These are phyloP conservation scores for Nerophis ophidion DNA, from an alignment of 2,113 vertebrate genomes.

Conservation along the genomic window DNA sequence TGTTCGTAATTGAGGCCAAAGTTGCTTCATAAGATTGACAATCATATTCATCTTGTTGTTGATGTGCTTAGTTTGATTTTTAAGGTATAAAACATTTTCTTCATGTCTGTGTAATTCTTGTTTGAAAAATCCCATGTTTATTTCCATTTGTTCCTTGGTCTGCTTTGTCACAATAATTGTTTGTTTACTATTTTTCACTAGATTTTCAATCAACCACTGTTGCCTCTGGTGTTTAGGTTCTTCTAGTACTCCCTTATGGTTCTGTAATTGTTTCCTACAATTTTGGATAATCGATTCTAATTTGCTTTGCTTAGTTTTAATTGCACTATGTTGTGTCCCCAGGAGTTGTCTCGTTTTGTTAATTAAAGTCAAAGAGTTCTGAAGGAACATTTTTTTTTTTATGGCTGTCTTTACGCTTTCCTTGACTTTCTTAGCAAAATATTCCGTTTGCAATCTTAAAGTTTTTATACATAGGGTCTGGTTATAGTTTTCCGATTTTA, in stretches of 20 bases:
- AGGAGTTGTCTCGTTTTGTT: not conserved
- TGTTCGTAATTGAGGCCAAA: not conserved
- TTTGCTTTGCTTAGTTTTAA: not conserved
- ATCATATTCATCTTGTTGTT: not conserved
- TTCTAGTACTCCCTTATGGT: not conserved
- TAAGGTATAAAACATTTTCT: not conserved
- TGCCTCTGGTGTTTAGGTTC: not conserved
- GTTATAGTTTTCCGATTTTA: constrained; percentile 1
- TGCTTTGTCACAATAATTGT: not conserved
- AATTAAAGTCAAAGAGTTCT: not conserved
- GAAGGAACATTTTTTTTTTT: not conserved
- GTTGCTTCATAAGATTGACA: not conserved
- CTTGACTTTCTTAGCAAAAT: not conserved
- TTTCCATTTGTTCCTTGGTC: not conserved
- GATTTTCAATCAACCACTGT: not conserved
- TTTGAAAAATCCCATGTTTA: not conserved
- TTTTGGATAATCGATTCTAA: not conserved
- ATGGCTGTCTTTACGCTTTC: not conserved
- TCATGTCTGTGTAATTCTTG: not conserved
- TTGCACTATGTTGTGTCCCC: not conserved
- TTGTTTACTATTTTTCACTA: not conserved
- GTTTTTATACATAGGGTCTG: not conserved
- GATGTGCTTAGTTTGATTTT: not conserved
- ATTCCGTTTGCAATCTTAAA: not conserved
- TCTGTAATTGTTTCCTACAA: not conserved